Evolutionary conservation across 2,113 vertebrate species (phyloP).

Genomic region (Gavialis gangeticus): DNA sequence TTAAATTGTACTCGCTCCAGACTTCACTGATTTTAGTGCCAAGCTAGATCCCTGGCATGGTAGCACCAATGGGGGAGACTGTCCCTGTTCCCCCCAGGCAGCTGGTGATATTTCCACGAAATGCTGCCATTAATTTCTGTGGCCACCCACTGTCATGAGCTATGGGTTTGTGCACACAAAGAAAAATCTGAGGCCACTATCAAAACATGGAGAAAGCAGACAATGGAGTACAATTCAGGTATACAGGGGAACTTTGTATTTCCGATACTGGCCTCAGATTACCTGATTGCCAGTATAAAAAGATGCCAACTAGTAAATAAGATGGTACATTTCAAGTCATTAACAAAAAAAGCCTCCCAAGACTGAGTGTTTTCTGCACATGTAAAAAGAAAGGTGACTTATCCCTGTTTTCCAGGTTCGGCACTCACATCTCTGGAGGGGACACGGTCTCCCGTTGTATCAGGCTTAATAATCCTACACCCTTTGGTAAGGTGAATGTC

Average conservation of each 20-base stretch:
- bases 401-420: conserved; percentile 82
- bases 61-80: neutral
- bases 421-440: conserved; percentile 88
- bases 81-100: neutral
- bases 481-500: conserved; percentile 82
- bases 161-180: neutral
- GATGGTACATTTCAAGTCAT: neutral
- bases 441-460: conserved; percentile 83
- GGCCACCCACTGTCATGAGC: neutral
- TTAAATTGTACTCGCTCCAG: neutral
- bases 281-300: neutral
- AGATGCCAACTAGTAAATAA: neutral
- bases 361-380: neutral
- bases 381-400: neutral
- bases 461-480: conserved; percentile 89
- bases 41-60: neutral
- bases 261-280: neutral
- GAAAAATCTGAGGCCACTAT: neutral
- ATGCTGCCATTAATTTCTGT: neutral
- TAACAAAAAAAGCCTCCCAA: neutral
- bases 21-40: neutral
- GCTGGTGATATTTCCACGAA: neutral
- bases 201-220: neutral
- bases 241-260: neutral
- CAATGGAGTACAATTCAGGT: neutral